phyloP scores from a whole-genome alignment of 2,888 invertebrate species.

The Sphinx pinastri region DNA sequence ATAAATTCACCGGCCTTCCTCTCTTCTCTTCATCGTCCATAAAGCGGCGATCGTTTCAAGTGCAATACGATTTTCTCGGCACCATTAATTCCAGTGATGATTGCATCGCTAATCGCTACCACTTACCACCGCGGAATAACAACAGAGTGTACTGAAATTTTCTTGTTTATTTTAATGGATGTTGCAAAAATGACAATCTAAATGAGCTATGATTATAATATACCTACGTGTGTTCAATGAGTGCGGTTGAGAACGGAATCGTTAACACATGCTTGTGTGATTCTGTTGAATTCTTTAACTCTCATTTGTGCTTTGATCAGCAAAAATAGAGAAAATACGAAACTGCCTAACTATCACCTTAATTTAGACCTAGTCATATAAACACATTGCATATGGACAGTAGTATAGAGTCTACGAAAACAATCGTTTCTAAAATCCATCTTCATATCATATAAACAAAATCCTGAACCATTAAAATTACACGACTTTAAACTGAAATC shows the following conservation, averaged over 20 bases:
- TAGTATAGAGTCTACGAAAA: no score
- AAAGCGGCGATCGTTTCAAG: neutral
- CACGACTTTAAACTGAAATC: neutral
- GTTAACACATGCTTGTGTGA: no score
- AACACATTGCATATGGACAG: no score
- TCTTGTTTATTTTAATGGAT: neutral
- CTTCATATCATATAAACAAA: neutral
- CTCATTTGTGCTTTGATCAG: no score
- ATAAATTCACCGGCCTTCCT: neutral
- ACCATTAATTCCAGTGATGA: slow-evolving; percentile 2
- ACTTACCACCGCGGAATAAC: neutral
- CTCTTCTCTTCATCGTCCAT: neutral
- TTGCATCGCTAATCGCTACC: slow-evolving; percentile 1
- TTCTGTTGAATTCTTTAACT: no score
- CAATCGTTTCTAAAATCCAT: neutral
- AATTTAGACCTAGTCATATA: no score
- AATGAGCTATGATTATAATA: neutral
- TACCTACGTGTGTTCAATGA: neutral
- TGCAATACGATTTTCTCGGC: neutral
- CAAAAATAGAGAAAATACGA: no score
- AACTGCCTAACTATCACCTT: no score
- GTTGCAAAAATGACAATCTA: no score
- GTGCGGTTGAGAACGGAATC: no score
- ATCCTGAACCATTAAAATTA: neutral
- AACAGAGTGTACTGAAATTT: neutral